phyloP scores from a whole-genome alignment of 53 echinoderm and acorn worm species.

The Paelopatides confundens region DNA sequence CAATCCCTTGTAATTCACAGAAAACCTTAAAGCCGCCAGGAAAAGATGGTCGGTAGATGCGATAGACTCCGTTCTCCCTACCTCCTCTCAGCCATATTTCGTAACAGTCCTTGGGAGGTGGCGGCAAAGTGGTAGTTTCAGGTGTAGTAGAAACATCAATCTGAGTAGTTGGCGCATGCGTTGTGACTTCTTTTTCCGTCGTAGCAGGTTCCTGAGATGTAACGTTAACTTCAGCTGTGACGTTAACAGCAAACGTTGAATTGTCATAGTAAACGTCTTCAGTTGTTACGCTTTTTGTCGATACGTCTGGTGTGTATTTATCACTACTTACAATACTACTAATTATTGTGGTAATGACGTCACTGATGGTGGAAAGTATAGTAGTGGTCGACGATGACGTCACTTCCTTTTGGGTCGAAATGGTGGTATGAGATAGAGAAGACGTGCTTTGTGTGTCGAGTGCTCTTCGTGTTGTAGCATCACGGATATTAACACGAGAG shows the following conservation, averaged over 20 bases:
- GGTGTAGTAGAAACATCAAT: background rate
- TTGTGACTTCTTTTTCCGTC: background rate
- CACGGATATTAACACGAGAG: background rate
- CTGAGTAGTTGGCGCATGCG: background rate
- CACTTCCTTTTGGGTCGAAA: background rate
- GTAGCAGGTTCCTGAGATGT: background rate
- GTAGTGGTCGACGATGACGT: background rate
- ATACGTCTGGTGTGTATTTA: background rate
- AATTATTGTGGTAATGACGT: background rate
- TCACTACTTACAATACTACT: background rate
- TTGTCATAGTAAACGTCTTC: background rate
- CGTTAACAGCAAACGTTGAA: background rate
- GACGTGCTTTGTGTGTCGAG: background rate
- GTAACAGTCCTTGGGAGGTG: slow-evolving; percentile 18
- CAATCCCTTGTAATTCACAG: background rate
- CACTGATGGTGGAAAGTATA: background rate
- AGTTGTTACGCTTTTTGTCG: background rate
- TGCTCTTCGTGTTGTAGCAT: slow-evolving; percentile 12
- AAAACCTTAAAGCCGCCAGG: background rate
- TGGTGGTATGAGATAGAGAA: background rate
- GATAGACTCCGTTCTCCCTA: slow-evolving; percentile 1
- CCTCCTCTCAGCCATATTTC: slow-evolving; percentile 1
- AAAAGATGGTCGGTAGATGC: background rate
- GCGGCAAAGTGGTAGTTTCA: background rate
- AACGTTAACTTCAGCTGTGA: background rate